phyloP scores from a whole-genome alignment of 1,140 invertebrate species.

The Drosophila albomicans region DNA sequence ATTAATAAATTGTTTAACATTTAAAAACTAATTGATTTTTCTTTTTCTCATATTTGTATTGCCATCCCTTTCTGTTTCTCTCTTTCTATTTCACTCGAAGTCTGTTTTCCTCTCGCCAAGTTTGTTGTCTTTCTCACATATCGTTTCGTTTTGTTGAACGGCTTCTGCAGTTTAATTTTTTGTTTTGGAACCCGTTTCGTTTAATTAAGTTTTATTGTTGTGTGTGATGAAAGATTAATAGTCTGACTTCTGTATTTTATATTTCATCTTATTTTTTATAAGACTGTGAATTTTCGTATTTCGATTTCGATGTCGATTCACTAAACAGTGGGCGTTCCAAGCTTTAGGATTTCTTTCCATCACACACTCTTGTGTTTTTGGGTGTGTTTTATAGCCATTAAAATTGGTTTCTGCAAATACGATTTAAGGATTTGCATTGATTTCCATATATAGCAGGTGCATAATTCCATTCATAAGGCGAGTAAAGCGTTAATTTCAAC shows the following conservation, averaged over 20 bases:
- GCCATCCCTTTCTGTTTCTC: not conserved
- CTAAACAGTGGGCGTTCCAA: constrained; percentile 75
- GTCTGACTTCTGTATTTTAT: constrained; percentile 78
- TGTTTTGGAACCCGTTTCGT: constrained; percentile 41
- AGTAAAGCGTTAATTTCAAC: no score
- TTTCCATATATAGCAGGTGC: not conserved
- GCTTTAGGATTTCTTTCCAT: constrained; percentile 18
- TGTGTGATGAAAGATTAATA: constrained; percentile 79
- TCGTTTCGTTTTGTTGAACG: constrained; percentile 33
- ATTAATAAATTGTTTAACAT: constrained; percentile 84
- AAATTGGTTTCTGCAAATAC: constrained; percentile 39
- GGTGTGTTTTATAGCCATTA: constrained; percentile 51
- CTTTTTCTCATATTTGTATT: constrained; percentile 34
- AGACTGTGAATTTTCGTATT: constrained; percentile 65
- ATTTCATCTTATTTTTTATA: constrained; percentile 56
- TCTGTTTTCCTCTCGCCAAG: constrained; percentile 6
- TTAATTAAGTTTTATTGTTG: constrained; percentile 83
- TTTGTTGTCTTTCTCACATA: constrained; percentile 35
- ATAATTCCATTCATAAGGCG: no score
- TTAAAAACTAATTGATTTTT: constrained; percentile 84
- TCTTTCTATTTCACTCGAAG: not conserved
- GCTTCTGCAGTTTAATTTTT: constrained; percentile 45
- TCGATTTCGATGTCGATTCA: constrained; percentile 47
- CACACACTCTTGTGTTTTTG: constrained; percentile 7
- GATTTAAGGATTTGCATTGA: constrained; percentile 48